These are phyloP conservation scores for Syngnathus floridae DNA, from an alignment of 2,113 vertebrate species.

Conservation along the genomic window DNA sequence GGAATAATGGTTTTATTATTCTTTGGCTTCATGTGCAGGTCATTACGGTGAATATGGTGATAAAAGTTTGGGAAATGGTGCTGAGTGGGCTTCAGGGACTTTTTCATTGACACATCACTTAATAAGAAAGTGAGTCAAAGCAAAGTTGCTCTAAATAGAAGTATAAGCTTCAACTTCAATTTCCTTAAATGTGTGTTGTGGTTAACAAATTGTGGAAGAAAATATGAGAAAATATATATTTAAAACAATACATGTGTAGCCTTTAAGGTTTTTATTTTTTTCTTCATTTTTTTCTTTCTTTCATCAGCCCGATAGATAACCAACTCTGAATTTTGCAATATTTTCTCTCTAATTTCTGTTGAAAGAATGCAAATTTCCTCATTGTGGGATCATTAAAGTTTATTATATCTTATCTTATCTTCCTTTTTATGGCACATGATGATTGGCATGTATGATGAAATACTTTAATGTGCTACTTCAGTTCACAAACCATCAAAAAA, in stretches of 20 bases:
- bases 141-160: too few relatives aligned
- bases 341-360: not conserved
- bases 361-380: too few relatives aligned
- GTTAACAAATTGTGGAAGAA: too few relatives aligned
- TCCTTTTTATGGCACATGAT: too few relatives aligned
- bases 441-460: not conserved
- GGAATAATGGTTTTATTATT: conserved; percentile 38
- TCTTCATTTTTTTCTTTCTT: not conserved
- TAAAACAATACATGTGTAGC: too few relatives aligned
- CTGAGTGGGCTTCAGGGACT: not conserved
- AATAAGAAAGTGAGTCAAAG: not conserved
- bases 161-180: too few relatives aligned
- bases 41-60: conserved; percentile 16
- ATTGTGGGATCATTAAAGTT: too few relatives aligned
- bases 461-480: not conserved
- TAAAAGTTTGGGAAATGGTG: conserved; percentile 12
- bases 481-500: too few relatives aligned
- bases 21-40: conserved; percentile 19
- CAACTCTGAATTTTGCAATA: not conserved
- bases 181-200: too few relatives aligned
- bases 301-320: not conserved
- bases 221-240: too few relatives aligned
- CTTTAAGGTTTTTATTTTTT: too few relatives aligned
- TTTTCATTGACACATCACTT: not conserved
- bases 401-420: too few relatives aligned